Base-by-base conservation (phyloP, 2,888 invertebrate genomes). In the Eupithecia tripunctaria region DNA sequence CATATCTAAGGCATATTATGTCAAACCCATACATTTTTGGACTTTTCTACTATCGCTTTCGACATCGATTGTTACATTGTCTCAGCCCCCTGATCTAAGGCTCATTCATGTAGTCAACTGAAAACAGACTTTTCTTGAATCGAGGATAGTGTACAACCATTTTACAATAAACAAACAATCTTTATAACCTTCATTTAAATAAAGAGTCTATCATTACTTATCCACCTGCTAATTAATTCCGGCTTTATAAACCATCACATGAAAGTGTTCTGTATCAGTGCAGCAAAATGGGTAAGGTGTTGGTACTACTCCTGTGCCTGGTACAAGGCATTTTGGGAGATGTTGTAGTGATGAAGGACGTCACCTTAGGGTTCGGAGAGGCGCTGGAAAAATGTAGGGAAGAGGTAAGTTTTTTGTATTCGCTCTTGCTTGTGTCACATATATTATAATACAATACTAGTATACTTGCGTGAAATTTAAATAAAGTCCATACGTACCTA, bases 341-440 rank as follows among this genome's bases (percentile, higher is more conserved):
- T 72, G 84, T 86, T 38, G 83, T 82, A 27, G 86, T 94, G 79
- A 89, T 94, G 91, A 93, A 92, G 76, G 93, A 94, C 69, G 89
- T 94, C 76, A 94, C 94, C 0, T 86, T 94, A 2, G 94, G 94
- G 12, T 94, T 94, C 76, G 94, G 94, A 2, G 86, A 93, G 80
- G 94, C 94, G 64, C 84, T 94, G 10, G 84, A 93, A 29, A 85
- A 86, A 72, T 94, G 94, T 81, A 84, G 94, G 27, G 88, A 89
- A 71, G 90, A 92, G 86, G 94, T 94, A 75, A 80, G 71, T 32
- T 47, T 63, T 27, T 18, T 60, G 29, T 29, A 8, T 27, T 60
- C 8, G 7, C 36, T 36, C 8, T n/a, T 8, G 21, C 51, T 51
- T n/a, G n/a, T n/a, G n/a, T n/a, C n/a, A n/a, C n/a, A n/a, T n/a